phyloP scores from a whole-genome alignment of 1,140 invertebrate genomes.

The Thalassaphorura encarpata region DNA sequence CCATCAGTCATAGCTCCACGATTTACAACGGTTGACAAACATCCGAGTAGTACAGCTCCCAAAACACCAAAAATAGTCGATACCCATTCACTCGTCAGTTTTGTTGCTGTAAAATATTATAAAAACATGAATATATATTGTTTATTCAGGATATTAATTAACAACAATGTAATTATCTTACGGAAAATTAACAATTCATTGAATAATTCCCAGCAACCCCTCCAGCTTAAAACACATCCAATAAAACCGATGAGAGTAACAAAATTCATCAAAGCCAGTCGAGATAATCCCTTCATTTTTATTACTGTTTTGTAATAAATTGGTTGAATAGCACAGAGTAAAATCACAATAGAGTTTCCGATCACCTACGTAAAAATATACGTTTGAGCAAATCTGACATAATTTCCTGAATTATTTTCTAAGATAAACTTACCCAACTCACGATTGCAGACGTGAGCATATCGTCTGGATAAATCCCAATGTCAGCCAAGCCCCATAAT shows the following conservation, averaged over 20 bases:
- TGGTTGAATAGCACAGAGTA: conserved; percentile 54
- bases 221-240: conserved; percentile 75
- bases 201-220: conserved; percentile 68
- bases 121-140: too few relatives aligned
- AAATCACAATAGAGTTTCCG: conserved; percentile 38
- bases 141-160: too few relatives aligned
- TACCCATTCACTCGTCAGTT: conserved; percentile 20
- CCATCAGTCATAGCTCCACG: conserved; percentile 29
- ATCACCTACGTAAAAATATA: too few relatives aligned
- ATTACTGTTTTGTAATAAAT: conserved; percentile 35
- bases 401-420: too few relatives aligned
- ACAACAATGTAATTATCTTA: too few relatives aligned
- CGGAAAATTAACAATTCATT: conserved; percentile 45
- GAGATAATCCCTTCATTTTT: neutral
- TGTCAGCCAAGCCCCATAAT: conserved; percentile 65
- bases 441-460: conserved; percentile 51
- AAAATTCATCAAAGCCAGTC: neutral
- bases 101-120: neutral
- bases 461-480: conserved; percentile 60
- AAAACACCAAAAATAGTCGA: conserved; percentile 21
- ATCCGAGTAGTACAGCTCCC: conserved; percentile 21
- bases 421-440: conserved; percentile 54
- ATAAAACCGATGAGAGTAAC: conserved; percentile 49
- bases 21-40: conserved; percentile 18
- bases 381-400: too few relatives aligned